Conservation (phyloP, 2,113 vertebrate species). For the Cyprinodon brontotheroides region DNA sequence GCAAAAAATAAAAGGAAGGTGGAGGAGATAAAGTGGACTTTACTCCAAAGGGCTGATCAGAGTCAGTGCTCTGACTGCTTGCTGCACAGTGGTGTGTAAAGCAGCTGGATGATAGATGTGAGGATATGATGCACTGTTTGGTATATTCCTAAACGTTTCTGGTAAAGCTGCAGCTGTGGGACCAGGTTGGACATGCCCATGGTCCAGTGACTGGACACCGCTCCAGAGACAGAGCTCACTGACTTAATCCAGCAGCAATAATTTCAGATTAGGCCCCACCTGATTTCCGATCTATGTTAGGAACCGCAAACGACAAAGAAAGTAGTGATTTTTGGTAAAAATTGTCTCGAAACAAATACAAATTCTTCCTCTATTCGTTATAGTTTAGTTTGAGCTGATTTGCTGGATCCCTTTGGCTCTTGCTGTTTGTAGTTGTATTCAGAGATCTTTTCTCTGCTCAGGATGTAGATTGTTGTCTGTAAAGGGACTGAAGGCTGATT, state of each 20-base stretch:
- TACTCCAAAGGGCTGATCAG: not conserved
- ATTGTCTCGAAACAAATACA: no score
- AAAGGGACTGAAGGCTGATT: no score
- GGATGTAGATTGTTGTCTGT: no score
- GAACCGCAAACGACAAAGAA: not conserved
- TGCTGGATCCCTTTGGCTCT: no score
- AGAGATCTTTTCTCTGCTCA: no score
- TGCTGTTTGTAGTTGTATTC: no score
- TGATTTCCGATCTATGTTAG: slow-evolving; percentile 13
- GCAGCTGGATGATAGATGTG: not conserved
- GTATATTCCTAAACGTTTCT: no score
- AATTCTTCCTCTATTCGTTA: no score
- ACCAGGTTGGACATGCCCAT: no score
- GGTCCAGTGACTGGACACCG: slow-evolving; percentile 4
- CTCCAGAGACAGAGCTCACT: not conserved
- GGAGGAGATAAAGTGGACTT: not conserved
- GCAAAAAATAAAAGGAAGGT: accelerated
- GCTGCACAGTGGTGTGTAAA: not conserved
- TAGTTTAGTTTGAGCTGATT: no score
- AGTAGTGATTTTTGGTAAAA: not conserved
- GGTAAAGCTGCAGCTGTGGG: no score
- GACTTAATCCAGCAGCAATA: slow-evolving; percentile 23
- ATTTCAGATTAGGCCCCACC: slow-evolving; percentile 26
- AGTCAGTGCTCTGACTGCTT: not conserved
- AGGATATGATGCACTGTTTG: no score